phyloP scores from a whole-genome alignment of 2,888 invertebrate species.

The Eupsilia transversa region DNA sequence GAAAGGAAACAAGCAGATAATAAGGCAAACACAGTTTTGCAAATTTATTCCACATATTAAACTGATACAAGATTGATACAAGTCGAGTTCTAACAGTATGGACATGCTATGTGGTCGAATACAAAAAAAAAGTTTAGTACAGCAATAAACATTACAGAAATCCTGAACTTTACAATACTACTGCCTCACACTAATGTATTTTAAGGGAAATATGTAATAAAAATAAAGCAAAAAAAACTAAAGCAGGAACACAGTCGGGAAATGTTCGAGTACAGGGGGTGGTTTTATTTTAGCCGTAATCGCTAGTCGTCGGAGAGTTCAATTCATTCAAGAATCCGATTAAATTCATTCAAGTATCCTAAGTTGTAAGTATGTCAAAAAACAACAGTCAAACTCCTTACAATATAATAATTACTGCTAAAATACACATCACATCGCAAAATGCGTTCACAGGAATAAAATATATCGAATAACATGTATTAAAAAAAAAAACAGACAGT shows the following conservation, averaged over 20 bases:
- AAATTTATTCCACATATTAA: constrained; percentile 90
- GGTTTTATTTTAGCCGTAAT: constrained; percentile 88
- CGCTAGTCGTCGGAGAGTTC: constrained; percentile 82
- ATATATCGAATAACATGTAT: constrained; percentile 93
- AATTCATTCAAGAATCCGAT: constrained; percentile 81
- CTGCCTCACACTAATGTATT: constrained; percentile 90
- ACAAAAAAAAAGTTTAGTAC: constrained; percentile 87
- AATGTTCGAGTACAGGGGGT: constrained; percentile 89
- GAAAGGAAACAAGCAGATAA: constrained; percentile 83
- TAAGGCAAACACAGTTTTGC: constrained; percentile 91
- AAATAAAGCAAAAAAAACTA: constrained; percentile 90
- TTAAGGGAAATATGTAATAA: constrained; percentile 88
- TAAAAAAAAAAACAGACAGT: constrained; percentile 90
- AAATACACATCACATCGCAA: constrained; percentile 93
- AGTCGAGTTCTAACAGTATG: constrained; percentile 89
- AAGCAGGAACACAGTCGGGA: constrained; percentile 90
- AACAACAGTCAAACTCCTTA: constrained; percentile 91
- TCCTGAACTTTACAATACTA: constrained; percentile 90
- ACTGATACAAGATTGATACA: constrained; percentile 90
- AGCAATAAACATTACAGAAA: constrained; percentile 88
- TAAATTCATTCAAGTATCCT: constrained; percentile 87
- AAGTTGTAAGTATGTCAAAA: constrained; percentile 91
- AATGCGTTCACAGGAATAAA: constrained; percentile 95
- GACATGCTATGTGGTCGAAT: constrained; percentile 89
- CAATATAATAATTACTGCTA: constrained; percentile 91